A percentile compares a stretch with the other conserved stretches of the same genome.
phyloP scores from a whole-genome alignment of 2,797 vertebrate species.

The Remorina albescens region DNA sequence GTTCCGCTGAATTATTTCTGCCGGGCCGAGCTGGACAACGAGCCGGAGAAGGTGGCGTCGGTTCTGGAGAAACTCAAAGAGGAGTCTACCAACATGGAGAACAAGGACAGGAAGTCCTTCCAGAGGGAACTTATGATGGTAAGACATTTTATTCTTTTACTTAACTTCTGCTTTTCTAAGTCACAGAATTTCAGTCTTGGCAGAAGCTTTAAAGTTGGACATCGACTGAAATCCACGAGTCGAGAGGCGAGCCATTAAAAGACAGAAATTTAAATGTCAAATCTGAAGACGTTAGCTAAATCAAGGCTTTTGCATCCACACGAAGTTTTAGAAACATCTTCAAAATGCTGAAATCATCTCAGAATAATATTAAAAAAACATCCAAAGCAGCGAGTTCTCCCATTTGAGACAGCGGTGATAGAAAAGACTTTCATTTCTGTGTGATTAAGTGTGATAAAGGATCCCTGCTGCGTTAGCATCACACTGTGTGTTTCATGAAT shows the following conservation, averaged over 20 bases:
- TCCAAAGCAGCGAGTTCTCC: neutral
- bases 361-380: neutral
- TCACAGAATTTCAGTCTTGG: too few relatives aligned
- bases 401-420: neutral
- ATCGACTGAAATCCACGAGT: neutral
- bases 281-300: too few relatives aligned
- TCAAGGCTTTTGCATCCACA: too few relatives aligned
- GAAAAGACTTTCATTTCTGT: neutral
- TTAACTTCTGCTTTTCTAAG: too few relatives aligned
- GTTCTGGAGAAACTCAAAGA: slow-evolving; percentile 98
- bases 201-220: neutral
- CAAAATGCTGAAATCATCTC: neutral
- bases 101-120: slow-evolving; percentile 94
- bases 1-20: slow-evolving; percentile 93
- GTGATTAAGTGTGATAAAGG: neutral
- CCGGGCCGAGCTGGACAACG: slow-evolving; percentile 92
- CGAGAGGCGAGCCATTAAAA: too few relatives aligned
- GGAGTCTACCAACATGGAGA: slow-evolving; percentile 92
- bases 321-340: neutral
- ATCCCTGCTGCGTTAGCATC: neutral
- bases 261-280: too few relatives aligned
- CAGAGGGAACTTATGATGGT: slow-evolving; percentile 98
- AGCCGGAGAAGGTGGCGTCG: slow-evolving; percentile 94
- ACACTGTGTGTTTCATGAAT: slow-evolving; percentile 12
- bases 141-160: slow-evolving; percentile 61